Conservation (phyloP, 64 coral and sea anemone species). For the Trachythela sp. region DNA sequence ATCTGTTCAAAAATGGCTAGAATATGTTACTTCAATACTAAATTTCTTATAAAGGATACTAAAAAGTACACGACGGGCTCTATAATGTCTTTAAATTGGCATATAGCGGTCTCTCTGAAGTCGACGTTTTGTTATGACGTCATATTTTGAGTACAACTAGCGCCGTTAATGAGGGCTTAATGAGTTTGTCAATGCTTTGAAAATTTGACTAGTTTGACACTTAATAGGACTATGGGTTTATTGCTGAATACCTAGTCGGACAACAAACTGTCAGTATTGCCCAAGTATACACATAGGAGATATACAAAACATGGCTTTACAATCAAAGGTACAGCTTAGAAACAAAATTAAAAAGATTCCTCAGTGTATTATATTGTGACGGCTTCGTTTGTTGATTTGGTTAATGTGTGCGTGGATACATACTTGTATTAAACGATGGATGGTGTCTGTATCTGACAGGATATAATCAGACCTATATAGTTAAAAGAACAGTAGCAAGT, state of each 20-base stretch:
- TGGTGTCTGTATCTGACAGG: neutral
- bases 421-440: neutral
- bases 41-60: too few species aligned
- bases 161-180: neutral
- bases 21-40: too few species aligned
- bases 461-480: neutral
- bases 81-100: neutral
- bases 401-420: slow-evolving; percentile 2
- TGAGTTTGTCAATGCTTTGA: neutral
- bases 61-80: neutral
- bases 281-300: neutral
- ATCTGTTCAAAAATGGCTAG: neutral
- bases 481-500: neutral
- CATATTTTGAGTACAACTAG: slow-evolving; percentile 4
- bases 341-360: neutral
- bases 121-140: neutral
- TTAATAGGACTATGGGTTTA: neutral
- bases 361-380: neutral
- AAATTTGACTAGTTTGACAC: neutral
- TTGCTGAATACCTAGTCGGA: neutral
- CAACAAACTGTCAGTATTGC: neutral
- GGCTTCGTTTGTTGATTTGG: neutral
- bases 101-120: neutral
- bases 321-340: neutral
- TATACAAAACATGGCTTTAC: neutral